Evolutionary conservation across 2,888 invertebrate species (phyloP).

Genomic region (Acanthosepion esculentum): DNA sequence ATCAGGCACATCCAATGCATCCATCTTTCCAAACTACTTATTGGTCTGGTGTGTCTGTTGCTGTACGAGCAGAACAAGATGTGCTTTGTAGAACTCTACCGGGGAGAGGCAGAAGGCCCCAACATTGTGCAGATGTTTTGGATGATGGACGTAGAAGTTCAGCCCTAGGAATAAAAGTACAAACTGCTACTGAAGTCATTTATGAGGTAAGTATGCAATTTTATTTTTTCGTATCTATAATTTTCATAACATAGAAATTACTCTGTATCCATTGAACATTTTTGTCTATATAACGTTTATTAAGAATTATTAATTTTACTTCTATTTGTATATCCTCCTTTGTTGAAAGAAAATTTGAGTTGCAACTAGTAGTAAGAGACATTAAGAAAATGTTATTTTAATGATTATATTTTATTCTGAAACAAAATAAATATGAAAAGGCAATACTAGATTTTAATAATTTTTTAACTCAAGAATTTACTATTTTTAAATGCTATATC

Average conservation of each 20-base stretch:
- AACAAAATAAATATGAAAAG: no score
- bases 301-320: no score
- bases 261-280: no score
- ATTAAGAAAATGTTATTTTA: not conserved
- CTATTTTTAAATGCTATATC: no score
- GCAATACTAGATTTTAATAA: no score
- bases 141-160: slow-evolving; percentile 13
- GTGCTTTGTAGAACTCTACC: slow-evolving; percentile 33
- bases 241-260: no score
- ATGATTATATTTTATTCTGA: no score
- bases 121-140: not conserved
- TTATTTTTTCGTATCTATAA: no score
- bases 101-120: not conserved
- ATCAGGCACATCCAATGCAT: slow-evolving; percentile 12
- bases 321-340: no score
- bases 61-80: not conserved
- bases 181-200: not conserved
- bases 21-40: not conserved
- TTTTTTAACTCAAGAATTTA: no score
- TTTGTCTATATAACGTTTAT: no score
- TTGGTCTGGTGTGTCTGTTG: slow-evolving; percentile 8
- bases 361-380: not conserved
- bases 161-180: not conserved
- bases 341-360: not conserved
- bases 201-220: not conserved